Base-by-base conservation (phyloP, 2,113 vertebrate genomes). In the Apaloderma vittatum region DNA sequence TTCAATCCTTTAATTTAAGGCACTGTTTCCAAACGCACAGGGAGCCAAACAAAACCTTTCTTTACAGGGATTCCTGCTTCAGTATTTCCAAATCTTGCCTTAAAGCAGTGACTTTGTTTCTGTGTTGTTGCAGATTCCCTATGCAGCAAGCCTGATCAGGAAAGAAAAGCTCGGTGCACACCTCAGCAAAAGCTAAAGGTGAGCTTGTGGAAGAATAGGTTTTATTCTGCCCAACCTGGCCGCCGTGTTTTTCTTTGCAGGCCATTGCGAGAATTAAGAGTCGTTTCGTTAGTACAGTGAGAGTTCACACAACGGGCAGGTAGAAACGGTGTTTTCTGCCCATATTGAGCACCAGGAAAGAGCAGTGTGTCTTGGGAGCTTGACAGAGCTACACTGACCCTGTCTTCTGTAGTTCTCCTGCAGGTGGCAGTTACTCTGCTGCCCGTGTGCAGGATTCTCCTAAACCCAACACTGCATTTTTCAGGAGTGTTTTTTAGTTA, bases 141-240 rank as follows among this genome's bases (percentile, higher is more conserved):
- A 99, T 98, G 99, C 99, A 98, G 98, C 98, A 98, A 99, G 99
- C 97, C 98, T 99, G 97, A 99, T 99, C 96, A 98, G 99, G 98
- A 99, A 99, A 99, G 99, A 99, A 97, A 99, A 99, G 97, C 98
- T 99, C 76, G 98, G 98, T 63, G 98, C 99, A 48, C 99, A 99
- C 96, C 98, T 99, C 95, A 99, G 99, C 98, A 99, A 99, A 98
- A 99, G 98, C 97, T 98, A 98, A 98, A 98, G 99, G 99, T 99
- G 88, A 98, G 92, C 77, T 45, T 13, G 7, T 30, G 65, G 20
- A 26, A 84, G 32, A 49, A 63, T 34, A 83, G 8, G 23, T 21
- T 46, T 55, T 48, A 26, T 46, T 84, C 74, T 67, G 32, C 40
- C 32, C 49, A 18, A 30, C 43, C 34, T 23, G 6, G 6, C n/a